Evolutionary conservation across 2,797 vertebrate genomes (phyloP), one percentile per base, ranked within the genome.

Genomic region (Bucorvus abyssinicus): DNA sequence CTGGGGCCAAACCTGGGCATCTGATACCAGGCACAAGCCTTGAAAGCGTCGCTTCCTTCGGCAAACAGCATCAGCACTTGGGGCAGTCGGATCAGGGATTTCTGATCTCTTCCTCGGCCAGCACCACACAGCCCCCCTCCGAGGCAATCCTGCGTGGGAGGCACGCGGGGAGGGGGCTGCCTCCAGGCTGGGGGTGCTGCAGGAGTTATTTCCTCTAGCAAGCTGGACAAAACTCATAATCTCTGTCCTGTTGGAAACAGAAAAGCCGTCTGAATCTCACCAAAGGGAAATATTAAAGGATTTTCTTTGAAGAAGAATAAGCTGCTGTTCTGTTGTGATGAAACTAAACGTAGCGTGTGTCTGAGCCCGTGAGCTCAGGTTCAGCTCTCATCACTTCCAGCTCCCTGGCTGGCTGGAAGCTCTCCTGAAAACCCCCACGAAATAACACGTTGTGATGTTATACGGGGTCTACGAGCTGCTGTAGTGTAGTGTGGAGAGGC

Each of bases 61-160:
- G n/a, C 22, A 50, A 32, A 13, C 1, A 14, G 27, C 47, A 29
- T 23, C 21, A 30, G 57, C 34, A 9, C 13, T 38, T 18, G 12
- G 42, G 56, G 9, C 38, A 9, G 42, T 16, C 1, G 2, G 49
- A 22, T 12, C 7, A 5, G 27, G 36, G 57, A 8, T 47, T 64
- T 64, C 34, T 17, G 45, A 87, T 32, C 15, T 42, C 2, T 19
- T 29, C 29, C 12, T 42, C 45, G 11, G 18, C 1, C 2, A 26
- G 29, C 32, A 7, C 17, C 2, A 0, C 7, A 4, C 47, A n/a
- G 29, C 12, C 12, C 10, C 50, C 47, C 0, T 24, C 7, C 0
- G 12, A 34, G 40, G 52, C 8, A 40, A 12, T 12, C 30, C 69
- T 20, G 27, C 0, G 0, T 1, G 10, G 56, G 21, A 34, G 17